A percentile compares a stretch with the other conserved stretches of the same genome.
These are phyloP conservation scores for Blera fallax DNA, from an alignment of 2,888 invertebrate genomes.

Conservation along the genomic window DNA sequence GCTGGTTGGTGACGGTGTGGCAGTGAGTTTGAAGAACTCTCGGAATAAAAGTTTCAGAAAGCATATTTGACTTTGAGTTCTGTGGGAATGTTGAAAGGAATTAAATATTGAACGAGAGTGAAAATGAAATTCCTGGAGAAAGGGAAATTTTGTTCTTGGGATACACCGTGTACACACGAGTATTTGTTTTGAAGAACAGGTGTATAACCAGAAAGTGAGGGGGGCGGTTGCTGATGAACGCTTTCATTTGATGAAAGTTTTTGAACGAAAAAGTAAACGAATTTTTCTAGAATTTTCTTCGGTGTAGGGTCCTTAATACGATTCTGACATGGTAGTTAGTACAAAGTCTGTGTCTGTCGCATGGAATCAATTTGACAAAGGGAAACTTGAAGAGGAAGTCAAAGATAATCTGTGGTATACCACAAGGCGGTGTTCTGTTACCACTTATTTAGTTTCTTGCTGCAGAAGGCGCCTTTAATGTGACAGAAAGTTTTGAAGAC, in stretches of 20 bases:
- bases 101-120: slow-evolving; percentile 68
- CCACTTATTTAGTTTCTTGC: too few species aligned
- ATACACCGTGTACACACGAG: neutral
- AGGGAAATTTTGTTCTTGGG: slow-evolving; percentile 14
- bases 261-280: neutral
- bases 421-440: too few species aligned
- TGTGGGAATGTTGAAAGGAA: slow-evolving; percentile 56
- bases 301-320: too few species aligned
- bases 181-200: slow-evolving; percentile 37
- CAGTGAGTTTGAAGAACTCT: slow-evolving; percentile 36
- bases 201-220: neutral
- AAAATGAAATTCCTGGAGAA: slow-evolving; percentile 53
- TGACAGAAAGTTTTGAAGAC: too few species aligned
- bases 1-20: slow-evolving; percentile 6
- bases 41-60: slow-evolving; percentile 56
- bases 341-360: too few species aligned
- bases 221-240: neutral
- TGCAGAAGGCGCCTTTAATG: too few species aligned
- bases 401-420: too few species aligned
- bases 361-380: too few species aligned
- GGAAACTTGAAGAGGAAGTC: too few species aligned
- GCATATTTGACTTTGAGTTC: slow-evolving; percentile 68
- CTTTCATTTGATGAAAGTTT: neutral
- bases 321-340: too few species aligned
- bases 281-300: neutral